These are phyloP conservation scores for Aphelocoma californica DNA, from an alignment of 2,797 vertebrate genomes.

Conservation along the genomic window DNA sequence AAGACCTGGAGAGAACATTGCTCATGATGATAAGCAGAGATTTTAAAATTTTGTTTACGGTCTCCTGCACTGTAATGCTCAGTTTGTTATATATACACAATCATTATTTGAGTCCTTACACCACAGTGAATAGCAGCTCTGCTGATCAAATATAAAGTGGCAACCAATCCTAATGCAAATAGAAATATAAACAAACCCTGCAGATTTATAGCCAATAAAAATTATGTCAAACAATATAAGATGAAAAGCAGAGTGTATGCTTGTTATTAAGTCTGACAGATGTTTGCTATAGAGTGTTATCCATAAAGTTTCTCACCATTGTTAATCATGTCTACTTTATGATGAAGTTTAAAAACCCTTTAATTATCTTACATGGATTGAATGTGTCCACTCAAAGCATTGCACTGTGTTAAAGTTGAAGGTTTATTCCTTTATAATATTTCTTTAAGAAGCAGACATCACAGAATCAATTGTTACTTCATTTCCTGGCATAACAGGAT, in stretches of 20 bases:
- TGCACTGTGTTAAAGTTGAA: background rate
- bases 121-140: background rate
- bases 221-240: background rate
- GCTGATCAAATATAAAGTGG: background rate
- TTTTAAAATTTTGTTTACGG: conserved; percentile 18
- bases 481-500: background rate
- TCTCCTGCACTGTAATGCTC: background rate
- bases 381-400: background rate
- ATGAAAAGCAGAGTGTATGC: background rate
- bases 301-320: background rate
- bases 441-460: background rate
- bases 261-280: conserved; percentile 29
- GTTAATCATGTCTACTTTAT: conserved; percentile 8
- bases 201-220: conserved; percentile 58
- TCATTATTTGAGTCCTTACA: conserved; percentile 20
- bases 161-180: background rate
- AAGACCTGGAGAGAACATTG: conserved; percentile 12
- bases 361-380: background rate
- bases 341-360: background rate
- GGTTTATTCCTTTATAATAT: background rate
- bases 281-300: background rate
- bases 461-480: background rate
- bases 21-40: conserved; percentile 47
- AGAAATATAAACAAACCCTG: conserved; percentile 21
- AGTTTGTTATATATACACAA: background rate